Evolutionary conservation across 2,113 vertebrate species (phyloP).

Genomic region (Scartelaos histophorus): DNA sequence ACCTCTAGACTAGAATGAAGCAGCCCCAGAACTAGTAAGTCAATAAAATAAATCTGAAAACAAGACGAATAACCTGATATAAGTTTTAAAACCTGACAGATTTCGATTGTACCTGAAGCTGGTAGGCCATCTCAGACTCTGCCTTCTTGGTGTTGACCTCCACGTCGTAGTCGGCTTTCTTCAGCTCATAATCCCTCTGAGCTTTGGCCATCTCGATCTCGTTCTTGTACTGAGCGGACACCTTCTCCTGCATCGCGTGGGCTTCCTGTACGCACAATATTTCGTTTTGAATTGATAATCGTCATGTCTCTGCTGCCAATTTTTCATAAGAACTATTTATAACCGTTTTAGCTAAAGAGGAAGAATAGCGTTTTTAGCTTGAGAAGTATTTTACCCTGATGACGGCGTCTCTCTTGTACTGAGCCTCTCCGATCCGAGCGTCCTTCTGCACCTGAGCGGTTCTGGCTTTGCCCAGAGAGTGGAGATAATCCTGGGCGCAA

Average conservation of each 20-base stretch:
- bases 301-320: too few species aligned
- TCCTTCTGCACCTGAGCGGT: constrained; percentile 92
- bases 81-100: too few species aligned
- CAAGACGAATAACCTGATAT: too few species aligned
- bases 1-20: too few species aligned
- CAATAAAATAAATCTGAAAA: too few species aligned
- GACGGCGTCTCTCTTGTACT: constrained; percentile 89
- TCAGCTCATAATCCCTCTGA: constrained; percentile 89
- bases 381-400: constrained; percentile 75
- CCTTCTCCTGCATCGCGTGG: constrained; percentile 87
- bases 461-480: constrained; percentile 88
- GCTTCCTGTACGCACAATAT: constrained; percentile 77
- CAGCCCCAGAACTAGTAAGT: too few species aligned
- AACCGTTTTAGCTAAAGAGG: too few species aligned
- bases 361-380: too few species aligned
- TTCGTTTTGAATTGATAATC: too few species aligned
- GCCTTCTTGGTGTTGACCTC: constrained; percentile 92
- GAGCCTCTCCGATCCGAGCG: constrained; percentile 89
- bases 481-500: constrained; percentile 82
- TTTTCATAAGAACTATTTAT: too few species aligned
- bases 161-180: constrained; percentile 85
- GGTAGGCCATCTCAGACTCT: constrained; percentile 90
- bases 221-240: constrained; percentile 88
- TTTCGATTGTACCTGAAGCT: constrained; percentile 83
- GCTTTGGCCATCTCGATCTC: constrained; percentile 95